Conservation (phyloP, 2,888 invertebrate genomes). For the Cryptus armator region DNA sequence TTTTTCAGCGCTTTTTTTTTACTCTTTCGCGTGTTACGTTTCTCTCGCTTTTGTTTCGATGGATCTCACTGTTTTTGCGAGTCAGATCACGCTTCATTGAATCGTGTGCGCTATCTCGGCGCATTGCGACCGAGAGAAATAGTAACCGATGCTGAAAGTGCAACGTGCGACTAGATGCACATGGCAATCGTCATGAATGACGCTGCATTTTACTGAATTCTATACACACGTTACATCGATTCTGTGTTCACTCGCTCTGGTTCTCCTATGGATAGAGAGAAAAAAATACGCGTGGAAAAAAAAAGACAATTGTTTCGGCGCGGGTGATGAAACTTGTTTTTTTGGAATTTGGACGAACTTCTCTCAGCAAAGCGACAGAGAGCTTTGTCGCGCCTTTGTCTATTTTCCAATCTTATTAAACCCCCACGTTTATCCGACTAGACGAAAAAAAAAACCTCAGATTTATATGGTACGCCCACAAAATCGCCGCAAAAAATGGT, state of each 20-base stretch:
- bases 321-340: neutral
- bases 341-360: conserved; percentile 5
- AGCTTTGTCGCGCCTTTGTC: conserved; percentile 37
- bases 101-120: conserved; percentile 31
- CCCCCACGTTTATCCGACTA: conserved; percentile 66
- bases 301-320: too few relatives aligned
- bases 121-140: neutral
- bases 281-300: neutral
- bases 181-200: conserved; percentile 68
- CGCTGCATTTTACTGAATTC: conserved; percentile 50
- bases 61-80: conserved; percentile 43
- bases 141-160: conserved; percentile 37
- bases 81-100: conserved; percentile 43
- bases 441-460: neutral
- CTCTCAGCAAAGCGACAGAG: neutral
- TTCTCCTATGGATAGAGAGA: neutral
- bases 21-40: conserved; percentile 9
- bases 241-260: neutral
- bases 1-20: conserved; percentile 12
- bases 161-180: conserved; percentile 66
- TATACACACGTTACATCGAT: neutral
- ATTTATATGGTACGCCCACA: too few relatives aligned
- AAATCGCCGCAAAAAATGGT: too few relatives aligned
- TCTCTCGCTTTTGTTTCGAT: conserved; percentile 30
- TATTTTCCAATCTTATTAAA: conserved; percentile 72